Base-by-base conservation (phyloP, 2,888 invertebrate genomes). In the Leistus spinibarbis region DNA sequence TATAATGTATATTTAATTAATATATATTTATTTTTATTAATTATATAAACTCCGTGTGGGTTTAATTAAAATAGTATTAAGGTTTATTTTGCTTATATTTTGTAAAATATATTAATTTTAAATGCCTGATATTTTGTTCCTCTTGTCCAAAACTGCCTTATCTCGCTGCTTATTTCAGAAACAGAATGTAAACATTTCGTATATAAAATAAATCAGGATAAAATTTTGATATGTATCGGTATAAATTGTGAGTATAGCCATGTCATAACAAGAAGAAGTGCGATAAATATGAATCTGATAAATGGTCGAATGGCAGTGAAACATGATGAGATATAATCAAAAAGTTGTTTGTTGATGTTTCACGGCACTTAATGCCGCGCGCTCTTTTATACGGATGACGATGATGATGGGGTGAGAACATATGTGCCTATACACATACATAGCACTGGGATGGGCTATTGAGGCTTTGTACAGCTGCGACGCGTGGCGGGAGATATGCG, bases 401-500 rank as follows among this genome's bases (percentile, higher is more conserved):
- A n/a, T n/a, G n/a, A n/a, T n/a, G n/a, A n/a, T n/a, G 56, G n/a
- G 56, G 16, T 56, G 56, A 20, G 4, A 20, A 60, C 22, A 22
- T n/a, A 19, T 60, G 5, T 54, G 60, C 22, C 19, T 57, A 20
- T 10, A 9, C 40, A 40, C 2, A 7, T 40, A 3, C 19, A 4
- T 10, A 19, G 22, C 27, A 13, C 1, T 60, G 60, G 19, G 60
- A 1, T 60, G 17, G 60, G 60, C 20, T 20, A 19, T 10, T 60
- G 40, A 22, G 60, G 60, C 60, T 60, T 60, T 60, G 19, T 60
- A 22, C 22, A 60, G 60, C 17, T 56, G 56, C 56, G 56, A 56
- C 60, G 22, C 60, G 60, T 60, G 60, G 60, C 60, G 66, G 72
- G 40, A 23, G 57, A 72, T 72, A 72, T 72, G 66, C 17, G 72